Percentiles rank a stretch among this genome's conserved stretches.
phyloP scores from a whole-genome alignment of 2,888 invertebrate genomes.

The Danaus chrysippus region DNA sequence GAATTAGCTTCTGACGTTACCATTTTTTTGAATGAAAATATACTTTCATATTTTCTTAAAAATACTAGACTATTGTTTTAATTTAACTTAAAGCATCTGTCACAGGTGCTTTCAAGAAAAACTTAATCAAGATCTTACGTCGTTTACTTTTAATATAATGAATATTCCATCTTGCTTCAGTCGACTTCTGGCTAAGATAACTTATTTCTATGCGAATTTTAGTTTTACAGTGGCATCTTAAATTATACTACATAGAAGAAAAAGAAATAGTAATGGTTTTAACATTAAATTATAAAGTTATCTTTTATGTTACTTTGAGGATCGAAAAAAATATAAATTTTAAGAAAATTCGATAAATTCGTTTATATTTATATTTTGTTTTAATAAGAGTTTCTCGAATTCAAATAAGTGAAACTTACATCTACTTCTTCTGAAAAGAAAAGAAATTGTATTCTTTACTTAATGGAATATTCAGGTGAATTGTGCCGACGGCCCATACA shows the following conservation, averaged over 20 bases:
- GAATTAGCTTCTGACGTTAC: neutral
- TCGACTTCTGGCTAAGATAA: slow-evolving; percentile 17
- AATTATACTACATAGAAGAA: neutral
- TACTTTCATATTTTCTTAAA: neutral
- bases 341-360: too few species aligned
- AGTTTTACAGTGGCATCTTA: neutral
- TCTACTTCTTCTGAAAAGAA: neutral
- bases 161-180: slow-evolving; percentile 25
- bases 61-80: slow-evolving; percentile 23
- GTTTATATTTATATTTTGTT: too few species aligned
- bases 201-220: slow-evolving; percentile 9
- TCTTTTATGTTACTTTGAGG: too few species aligned
- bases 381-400: too few species aligned
- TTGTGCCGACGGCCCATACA: slow-evolving; percentile 21
- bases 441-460: slow-evolving; percentile 5
- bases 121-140: slow-evolving; percentile 25
- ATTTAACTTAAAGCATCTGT: slow-evolving; percentile 27
- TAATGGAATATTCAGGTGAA: slow-evolving; percentile 17
- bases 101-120: slow-evolving; percentile 26
- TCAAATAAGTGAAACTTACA: too few species aligned
- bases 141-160: slow-evolving; percentile 25
- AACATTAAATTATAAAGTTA: neutral
- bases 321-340: too few species aligned
- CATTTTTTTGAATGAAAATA: neutral
- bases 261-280: neutral